phyloP scores from a whole-genome alignment of 2,888 invertebrate species.

The Thumatha senex region DNA sequence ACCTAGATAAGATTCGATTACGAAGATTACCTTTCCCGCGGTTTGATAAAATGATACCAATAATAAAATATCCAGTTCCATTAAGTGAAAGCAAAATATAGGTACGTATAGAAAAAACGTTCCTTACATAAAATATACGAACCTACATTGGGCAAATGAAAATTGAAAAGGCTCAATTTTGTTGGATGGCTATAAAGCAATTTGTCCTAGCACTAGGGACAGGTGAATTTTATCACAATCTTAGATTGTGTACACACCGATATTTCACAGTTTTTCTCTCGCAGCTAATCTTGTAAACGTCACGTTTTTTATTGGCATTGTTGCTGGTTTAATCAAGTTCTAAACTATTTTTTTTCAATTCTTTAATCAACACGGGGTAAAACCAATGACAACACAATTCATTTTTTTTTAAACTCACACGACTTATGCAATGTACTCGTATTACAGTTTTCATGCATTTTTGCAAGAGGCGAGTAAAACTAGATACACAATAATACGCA shows the following conservation, averaged over 20 bases:
- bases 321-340: no score
- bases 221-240: constrained; percentile 3
- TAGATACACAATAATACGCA: no score
- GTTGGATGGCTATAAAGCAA: constrained; percentile 19
- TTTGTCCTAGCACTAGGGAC: constrained; percentile 9
- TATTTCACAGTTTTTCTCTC: no score
- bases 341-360: no score
- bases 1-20: not conserved
- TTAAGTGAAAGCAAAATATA: not conserved
- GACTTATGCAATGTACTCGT: no score
- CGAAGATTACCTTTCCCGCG: not conserved
- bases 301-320: no score
- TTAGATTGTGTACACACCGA: constrained; percentile 12
- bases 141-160: constrained; percentile 1
- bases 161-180: constrained; percentile 27
- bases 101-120: not conserved
- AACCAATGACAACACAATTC: no score
- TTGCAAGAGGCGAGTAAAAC: no score
- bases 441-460: no score
- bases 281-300: no score
- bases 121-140: constrained; percentile 6
- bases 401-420: no score
- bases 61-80: not conserved
- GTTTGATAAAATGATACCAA: not conserved
- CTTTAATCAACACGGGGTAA: no score